phyloP scores from a whole-genome alignment of 2,113 vertebrate species.

The Narcine bancroftii region DNA sequence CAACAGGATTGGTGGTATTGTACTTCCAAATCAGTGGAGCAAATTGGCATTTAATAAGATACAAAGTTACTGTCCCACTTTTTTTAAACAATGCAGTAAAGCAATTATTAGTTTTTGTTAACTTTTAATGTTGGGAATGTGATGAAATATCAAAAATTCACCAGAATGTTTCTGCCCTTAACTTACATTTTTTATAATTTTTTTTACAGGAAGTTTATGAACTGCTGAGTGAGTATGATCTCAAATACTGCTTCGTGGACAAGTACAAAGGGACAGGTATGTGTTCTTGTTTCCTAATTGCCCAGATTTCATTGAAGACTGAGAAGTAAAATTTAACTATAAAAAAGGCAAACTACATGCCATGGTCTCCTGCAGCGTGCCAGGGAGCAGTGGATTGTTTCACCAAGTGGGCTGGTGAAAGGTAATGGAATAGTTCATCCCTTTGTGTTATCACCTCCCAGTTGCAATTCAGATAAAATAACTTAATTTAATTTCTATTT shows the following conservation, averaged over 20 bases:
- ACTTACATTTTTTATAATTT: background rate
- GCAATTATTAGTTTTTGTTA: no score
- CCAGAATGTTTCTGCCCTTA: background rate
- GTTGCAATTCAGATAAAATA: background rate
- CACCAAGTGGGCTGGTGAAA: background rate
- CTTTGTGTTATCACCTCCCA: background rate
- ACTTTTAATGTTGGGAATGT: background rate
- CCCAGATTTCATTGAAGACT: background rate
- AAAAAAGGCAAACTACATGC: background rate
- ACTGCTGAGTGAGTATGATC: slow-evolving; percentile 73
- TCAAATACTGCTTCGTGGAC: slow-evolving; percentile 95
- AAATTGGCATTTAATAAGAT: background rate
- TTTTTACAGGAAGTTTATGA: slow-evolving; percentile 77
- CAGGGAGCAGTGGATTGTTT: no score
- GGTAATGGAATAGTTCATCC: no score
- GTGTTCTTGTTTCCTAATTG: slow-evolving; percentile 40
- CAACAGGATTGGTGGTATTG: background rate
- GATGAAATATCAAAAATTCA: background rate
- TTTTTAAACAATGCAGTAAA: background rate
- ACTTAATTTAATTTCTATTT: background rate
- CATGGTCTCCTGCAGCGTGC: no score
- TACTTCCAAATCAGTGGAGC: background rate
- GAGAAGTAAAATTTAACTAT: background rate
- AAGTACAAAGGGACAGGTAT: slow-evolving; percentile 91
- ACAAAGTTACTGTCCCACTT: background rate